Base-by-base conservation (phyloP, 2,888 invertebrate genomes). In the Andricus quercusramuli region DNA sequence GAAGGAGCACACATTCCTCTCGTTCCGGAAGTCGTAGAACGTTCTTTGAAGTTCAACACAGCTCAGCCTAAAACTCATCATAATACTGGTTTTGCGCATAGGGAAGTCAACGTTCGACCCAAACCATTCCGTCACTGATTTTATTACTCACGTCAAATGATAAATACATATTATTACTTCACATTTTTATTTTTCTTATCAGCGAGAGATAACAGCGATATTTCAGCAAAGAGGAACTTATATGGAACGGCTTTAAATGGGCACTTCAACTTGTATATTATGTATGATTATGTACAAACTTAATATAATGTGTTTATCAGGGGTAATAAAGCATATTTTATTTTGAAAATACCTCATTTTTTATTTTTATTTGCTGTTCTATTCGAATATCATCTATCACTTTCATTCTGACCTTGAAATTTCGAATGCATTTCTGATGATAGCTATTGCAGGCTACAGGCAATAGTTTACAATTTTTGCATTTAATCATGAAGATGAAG, bases 1-100 rank as follows among this genome's bases (percentile, higher is more conserved):
- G 94, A 95, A 88, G 96, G 96, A 78, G 96, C 96, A 59, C 96
- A 97, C 92, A 92, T 97, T 86, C 97, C 97, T 66, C 96, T 96
- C 20, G 94, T 96, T 85, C 96, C 96, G 47, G 95, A 94, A 89
- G 95, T 95, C 67, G 96, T 96, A 88, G 94, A 95, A 90, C 94
- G 94, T 93, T 70, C 70, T 82, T 83, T n/a, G 93, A 80, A 83
- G 78, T 95, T 94, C 92, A 93, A 95, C 84, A 93, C 93, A 65
- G 93, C 93, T 62, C 93, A 93, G 82, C 93, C 93, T 66, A 92
- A 93, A 83, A 41, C 44, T 25, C 22, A 47, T 2, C 2, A 2
- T n/a, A 47, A 13, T 8, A 32, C 17, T 20, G 20, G 1, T 25
- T 17, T 11, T 22, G 44, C 15, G 44, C 20, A 41, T 6, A 67